Conservation (phyloP, 2,888 invertebrate species). For the Cryptocheilus praepositus region DNA sequence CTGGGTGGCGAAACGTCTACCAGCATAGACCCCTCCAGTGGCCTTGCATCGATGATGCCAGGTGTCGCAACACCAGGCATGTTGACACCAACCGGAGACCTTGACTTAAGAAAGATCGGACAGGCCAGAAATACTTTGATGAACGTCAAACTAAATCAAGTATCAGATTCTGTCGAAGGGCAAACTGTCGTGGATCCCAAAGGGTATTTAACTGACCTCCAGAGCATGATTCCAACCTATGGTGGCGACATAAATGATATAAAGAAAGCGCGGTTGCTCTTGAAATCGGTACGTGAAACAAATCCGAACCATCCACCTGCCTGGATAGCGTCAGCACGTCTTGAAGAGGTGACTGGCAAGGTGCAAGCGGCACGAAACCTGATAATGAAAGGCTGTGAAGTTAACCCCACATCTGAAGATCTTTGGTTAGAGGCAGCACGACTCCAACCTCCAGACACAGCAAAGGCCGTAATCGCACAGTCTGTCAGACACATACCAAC, state of each 20-base stretch:
- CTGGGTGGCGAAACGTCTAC: conserved; percentile 87
- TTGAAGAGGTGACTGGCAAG: conserved; percentile 98
- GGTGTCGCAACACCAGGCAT: conserved; percentile 90
- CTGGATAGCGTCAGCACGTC: conserved; percentile 98
- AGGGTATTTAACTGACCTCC: conserved; percentile 99
- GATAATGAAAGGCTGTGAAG: conserved; percentile 98
- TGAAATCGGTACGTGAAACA: conserved; percentile 97
- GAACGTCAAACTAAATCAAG: conserved; percentile 92
- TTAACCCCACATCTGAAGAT: conserved; percentile 97
- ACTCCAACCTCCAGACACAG: conserved; percentile 94
- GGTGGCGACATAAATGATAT: conserved; percentile 99
- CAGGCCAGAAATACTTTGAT: conserved; percentile 99
- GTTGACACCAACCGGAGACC: conserved; percentile 91
- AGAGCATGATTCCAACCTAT: conserved; percentile 99
- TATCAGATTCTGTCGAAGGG: conserved; percentile 98
- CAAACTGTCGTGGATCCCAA: conserved; percentile 99
- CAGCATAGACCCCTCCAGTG: conserved; percentile 89
- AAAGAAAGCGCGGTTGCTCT: conserved; percentile 94
- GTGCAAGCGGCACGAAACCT: conserved; percentile 96
- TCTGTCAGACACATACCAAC: conserved; percentile 96
- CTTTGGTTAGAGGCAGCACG: conserved; percentile 98
- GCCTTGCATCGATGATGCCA: conserved; percentile 91
- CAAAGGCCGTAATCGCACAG: conserved; percentile 96
- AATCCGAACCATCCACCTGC: conserved; percentile 99
- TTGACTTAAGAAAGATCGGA: conserved; percentile 98